Conservation (phyloP, 2,113 vertebrate genomes). For the Calonectris borealis region DNA sequence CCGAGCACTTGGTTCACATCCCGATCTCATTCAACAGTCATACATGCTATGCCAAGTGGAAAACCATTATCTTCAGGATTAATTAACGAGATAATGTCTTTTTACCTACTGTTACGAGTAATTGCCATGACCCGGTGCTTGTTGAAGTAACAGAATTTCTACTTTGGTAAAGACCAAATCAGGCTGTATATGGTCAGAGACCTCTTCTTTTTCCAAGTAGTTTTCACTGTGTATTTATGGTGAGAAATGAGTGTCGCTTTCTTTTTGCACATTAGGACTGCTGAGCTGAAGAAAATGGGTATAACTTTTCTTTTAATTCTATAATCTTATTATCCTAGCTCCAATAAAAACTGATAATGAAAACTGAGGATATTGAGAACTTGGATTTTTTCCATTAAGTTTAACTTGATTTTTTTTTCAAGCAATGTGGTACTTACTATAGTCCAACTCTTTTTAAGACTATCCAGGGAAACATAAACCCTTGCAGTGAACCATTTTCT, state of each 20-base stretch:
- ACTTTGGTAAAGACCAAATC: not conserved
- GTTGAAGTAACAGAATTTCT: not conserved
- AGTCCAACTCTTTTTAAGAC: slow-evolving; percentile 62
- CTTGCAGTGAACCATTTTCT: slow-evolving; percentile 66
- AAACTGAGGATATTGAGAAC: slow-evolving; percentile 47
- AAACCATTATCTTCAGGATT: not conserved
- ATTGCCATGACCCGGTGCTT: not conserved
- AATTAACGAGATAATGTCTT: not conserved
- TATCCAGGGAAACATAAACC: slow-evolving; percentile 72
- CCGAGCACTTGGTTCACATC: not conserved
- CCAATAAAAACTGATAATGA: slow-evolving; percentile 48
- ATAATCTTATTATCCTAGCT: slow-evolving; percentile 55
- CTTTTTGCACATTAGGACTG: slow-evolving; percentile 1
- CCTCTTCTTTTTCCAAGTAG: not conserved
- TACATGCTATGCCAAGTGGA: not conserved
- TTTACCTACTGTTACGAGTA: not conserved
- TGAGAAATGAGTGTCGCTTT: slow-evolving; percentile 20
- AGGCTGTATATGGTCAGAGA: not conserved
- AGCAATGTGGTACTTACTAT: slow-evolving; percentile 62
- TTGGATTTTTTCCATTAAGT: slow-evolving; percentile 45
- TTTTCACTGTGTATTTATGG: not conserved
- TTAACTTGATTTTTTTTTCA: slow-evolving; percentile 37
- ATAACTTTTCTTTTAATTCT: slow-evolving; percentile 60
- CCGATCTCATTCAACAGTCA: not conserved
- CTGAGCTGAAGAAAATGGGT: slow-evolving; percentile 43